Percentiles rank a stretch among this genome's conserved stretches.
phyloP scores from a whole-genome alignment of 2,113 vertebrate genomes.

The Crotalus tigris region DNA sequence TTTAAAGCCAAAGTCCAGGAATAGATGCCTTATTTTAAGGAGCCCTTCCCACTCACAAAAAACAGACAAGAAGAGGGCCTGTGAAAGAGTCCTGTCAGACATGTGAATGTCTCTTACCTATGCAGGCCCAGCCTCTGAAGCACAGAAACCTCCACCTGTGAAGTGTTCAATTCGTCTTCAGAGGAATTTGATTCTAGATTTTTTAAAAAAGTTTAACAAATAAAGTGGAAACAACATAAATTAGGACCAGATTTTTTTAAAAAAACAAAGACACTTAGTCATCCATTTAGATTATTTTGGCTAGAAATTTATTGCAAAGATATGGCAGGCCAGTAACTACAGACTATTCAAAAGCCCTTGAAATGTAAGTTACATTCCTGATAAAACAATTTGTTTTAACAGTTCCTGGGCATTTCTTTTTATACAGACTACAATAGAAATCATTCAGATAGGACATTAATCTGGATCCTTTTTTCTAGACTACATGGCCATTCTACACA shows the following conservation, averaged over 20 bases:
- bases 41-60: neutral
- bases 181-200: constrained; percentile 37
- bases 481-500: neutral
- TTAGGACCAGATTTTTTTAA: neutral
- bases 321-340: neutral
- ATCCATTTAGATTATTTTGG: neutral
- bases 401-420: neutral
- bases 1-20: neutral
- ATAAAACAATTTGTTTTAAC: neutral
- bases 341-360: neutral
- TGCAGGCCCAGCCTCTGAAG: constrained; percentile 75
- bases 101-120: constrained; percentile 59
- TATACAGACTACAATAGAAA: neutral
- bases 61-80: neutral
- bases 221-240: neutral
- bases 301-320: neutral
- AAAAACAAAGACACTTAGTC: neutral
- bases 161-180: constrained; percentile 46
- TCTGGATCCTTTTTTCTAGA: neutral
- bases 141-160: constrained; percentile 69
- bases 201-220: neutral
- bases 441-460: neutral
- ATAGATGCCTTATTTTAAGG: neutral
- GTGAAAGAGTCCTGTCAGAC: neutral
- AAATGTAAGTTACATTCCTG: neutral